phyloP scores from a whole-genome alignment of 1,140 invertebrate species.

The Atopsyche davidsoni region DNA sequence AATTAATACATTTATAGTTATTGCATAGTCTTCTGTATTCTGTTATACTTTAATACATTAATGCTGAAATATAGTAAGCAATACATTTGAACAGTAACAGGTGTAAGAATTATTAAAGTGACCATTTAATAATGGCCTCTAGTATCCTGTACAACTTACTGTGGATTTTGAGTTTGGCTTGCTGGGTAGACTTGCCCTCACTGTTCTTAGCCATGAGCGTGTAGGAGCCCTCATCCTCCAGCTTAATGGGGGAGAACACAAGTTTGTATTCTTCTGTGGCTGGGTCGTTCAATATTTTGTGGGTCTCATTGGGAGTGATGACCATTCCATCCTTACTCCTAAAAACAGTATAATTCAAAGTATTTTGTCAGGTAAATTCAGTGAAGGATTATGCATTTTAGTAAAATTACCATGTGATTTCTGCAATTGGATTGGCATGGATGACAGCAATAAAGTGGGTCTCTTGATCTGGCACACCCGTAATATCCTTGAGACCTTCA shows the following conservation, averaged over 20 bases:
- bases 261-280: conserved; percentile 61
- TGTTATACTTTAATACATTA: too few species aligned
- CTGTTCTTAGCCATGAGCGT: conserved; percentile 68
- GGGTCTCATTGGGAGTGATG: conserved; percentile 52
- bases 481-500: conserved; percentile 64
- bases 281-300: conserved; percentile 57
- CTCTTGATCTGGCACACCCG: conserved; percentile 63
- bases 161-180: conserved; percentile 67
- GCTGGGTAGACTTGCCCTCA: conserved; percentile 62
- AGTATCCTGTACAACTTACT: conserved; percentile 70
- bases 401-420: conserved; percentile 60
- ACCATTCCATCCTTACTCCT: conserved; percentile 59
- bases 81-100: too few species aligned
- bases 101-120: too few species aligned
- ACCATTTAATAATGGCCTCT: too few species aligned
- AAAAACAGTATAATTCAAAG: conserved; percentile 4
- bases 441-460: conserved; percentile 65
- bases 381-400: background rate
- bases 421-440: conserved; percentile 71
- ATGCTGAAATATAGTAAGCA: too few species aligned
- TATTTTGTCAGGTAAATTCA: background rate
- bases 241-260: conserved; percentile 57
- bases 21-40: background rate
- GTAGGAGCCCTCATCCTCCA: conserved; percentile 77
- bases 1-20: background rate